Evolutionary conservation across 2,797 vertebrate genomes (phyloP).

Genomic region (Diceros bicornis): DNA sequence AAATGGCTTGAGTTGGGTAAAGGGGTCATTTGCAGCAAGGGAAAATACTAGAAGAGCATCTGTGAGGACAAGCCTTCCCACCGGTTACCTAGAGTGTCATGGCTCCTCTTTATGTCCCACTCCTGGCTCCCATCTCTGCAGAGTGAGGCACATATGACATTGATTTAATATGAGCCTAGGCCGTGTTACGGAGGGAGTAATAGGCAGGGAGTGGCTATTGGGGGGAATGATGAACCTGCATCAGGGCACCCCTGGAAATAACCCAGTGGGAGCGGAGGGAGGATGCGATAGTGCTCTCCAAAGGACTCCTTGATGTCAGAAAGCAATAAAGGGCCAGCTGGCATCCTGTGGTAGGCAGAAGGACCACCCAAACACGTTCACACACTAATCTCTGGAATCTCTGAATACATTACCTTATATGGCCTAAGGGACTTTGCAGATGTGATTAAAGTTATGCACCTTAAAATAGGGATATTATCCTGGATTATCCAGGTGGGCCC

Average conservation of each 20-base stretch:
- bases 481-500: not conserved
- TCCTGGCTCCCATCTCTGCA: not conserved
- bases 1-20: not conserved
- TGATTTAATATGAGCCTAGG: too few relatives aligned
- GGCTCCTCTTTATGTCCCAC: not conserved
- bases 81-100: not conserved
- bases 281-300: not conserved
- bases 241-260: not conserved
- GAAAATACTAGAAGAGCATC: not conserved
- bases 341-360: not conserved
- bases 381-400: not conserved
- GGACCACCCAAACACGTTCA: not conserved
- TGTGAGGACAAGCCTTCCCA: not conserved
- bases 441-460: not conserved
- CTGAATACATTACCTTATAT: not conserved
- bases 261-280: not conserved
- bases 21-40: not conserved
- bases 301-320: not conserved
- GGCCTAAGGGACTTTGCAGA: not conserved
- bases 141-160: not conserved
- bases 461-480: not conserved
- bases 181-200: not conserved
- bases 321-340: not conserved
- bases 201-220: not conserved
- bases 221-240: not conserved